Percentiles rank a stretch among this genome's conserved stretches.
These are phyloP conservation scores for Macrobrachium rosenbergii DNA, from an alignment of 1,140 invertebrate species.

Conservation along the genomic window DNA sequence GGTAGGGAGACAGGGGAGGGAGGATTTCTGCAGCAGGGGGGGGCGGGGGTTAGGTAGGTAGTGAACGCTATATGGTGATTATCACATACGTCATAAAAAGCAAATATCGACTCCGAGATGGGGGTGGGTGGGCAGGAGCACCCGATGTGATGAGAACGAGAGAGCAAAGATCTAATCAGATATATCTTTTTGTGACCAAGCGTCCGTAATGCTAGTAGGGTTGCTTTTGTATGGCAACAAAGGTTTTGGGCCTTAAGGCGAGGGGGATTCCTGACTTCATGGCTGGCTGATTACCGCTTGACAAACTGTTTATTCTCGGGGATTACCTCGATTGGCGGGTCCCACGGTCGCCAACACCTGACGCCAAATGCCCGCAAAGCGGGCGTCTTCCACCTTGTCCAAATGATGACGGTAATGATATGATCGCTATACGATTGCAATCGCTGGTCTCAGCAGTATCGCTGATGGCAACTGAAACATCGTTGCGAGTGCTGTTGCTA, in stretches of 20 bases:
- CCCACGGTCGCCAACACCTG: slow-evolving; percentile 42
- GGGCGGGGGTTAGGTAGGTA: too few relatives aligned
- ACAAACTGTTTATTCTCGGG: slow-evolving; percentile 64
- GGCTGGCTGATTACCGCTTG: slow-evolving; percentile 59
- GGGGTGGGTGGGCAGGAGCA: neutral
- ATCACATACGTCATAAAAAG: neutral
- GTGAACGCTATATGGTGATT: slow-evolving; percentile 29
- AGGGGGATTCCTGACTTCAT: neutral
- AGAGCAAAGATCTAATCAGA: slow-evolving; percentile 33
- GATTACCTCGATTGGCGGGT: slow-evolving; percentile 45
- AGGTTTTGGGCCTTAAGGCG: slow-evolving; percentile 20
- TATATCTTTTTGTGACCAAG: slow-evolving; percentile 62
- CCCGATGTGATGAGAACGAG: slow-evolving; percentile 21
- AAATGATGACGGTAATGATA: too few relatives aligned
- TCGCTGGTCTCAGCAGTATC: too few relatives aligned
- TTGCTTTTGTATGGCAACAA: neutral
- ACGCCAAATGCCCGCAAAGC: neutral
- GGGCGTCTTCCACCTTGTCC: neutral
- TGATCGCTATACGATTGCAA: too few relatives aligned
- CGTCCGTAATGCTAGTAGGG: slow-evolving; percentile 54
- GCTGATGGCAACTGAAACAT: too few relatives aligned
- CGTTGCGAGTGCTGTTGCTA: too few relatives aligned
- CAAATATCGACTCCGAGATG: too few relatives aligned
- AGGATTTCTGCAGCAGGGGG: too few relatives aligned
- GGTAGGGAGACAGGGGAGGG: too few relatives aligned